A percentile compares a stretch with the other conserved stretches of the same genome.
These are phyloP conservation scores for Umimayanthus chanpuru DNA, from an alignment of 92 coral and sea anemone species.

Conservation along the genomic window DNA sequence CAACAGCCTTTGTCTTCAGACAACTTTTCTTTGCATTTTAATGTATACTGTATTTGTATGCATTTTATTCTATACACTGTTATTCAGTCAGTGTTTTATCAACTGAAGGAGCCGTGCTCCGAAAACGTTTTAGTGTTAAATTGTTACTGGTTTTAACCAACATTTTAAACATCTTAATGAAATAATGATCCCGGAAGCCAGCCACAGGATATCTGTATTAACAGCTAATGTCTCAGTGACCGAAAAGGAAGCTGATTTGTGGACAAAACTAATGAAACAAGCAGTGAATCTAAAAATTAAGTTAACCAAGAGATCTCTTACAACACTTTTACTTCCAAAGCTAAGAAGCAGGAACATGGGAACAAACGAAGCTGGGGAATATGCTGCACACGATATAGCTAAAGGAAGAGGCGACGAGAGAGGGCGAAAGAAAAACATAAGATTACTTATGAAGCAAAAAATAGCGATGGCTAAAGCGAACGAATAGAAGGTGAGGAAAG, in stretches of 20 bases:
- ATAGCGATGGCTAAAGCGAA: constrained; percentile 30
- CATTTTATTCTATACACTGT: no score
- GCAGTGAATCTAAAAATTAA: constrained; percentile 10
- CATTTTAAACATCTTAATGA: no score
- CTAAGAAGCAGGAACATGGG: constrained; percentile 23
- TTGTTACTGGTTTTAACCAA: no score
- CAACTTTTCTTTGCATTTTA: no score
- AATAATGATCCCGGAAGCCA: constrained; percentile 14
- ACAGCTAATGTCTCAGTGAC: constrained; percentile 12
- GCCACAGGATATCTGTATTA: constrained; percentile 10
- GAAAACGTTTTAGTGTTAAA: no score
- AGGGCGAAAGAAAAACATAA: background rate
- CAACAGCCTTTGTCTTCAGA: no score
- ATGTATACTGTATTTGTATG: no score
- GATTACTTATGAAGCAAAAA: constrained; percentile 16
- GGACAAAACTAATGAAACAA: constrained; percentile 27
- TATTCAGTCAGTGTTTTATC: no score
- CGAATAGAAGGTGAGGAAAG: background rate
- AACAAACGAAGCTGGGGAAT: background rate
- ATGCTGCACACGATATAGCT: constrained; percentile 8
- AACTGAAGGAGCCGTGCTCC: no score
- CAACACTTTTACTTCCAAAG: background rate
- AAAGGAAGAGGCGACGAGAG: constrained; percentile 4
- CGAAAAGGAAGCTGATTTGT: constrained; percentile 10
- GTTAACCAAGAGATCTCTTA: constrained; percentile 9